Base-by-base conservation (phyloP, 2,888 invertebrate species). In the Trachelus tabidus region DNA sequence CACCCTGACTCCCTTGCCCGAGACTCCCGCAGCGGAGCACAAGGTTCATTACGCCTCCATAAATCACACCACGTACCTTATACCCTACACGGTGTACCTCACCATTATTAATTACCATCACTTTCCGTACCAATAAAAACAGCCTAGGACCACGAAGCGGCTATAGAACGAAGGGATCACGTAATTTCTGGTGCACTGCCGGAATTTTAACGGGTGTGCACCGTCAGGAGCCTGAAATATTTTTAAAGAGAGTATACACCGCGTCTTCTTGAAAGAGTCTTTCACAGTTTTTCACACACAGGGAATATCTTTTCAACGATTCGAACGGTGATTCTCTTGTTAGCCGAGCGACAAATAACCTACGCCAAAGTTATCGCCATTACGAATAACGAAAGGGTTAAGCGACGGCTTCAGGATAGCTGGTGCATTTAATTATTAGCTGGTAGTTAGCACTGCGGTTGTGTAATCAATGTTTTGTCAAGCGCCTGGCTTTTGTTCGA, bases 31-130 rank as follows among this genome's bases (percentile, higher is more conserved):
- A 56, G 56, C 81, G 78, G 82, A 76, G 85, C 85, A 82, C 86
- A 82, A 80, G 85, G 85, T 86, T 86, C 86, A 85, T 86, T 86
- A 86, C 84, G 82, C 80, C 78, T 77, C 79, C 84, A 86, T 86
- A 86, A 86, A 86, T 86, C 86, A 86, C 82, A 77, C 76, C 81
- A 80, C 78, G 80, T 80, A 81, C 81, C 81, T 78, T 81, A 82
- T 80, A 81, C 77, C 75, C 76, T 73, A 15, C 80, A 73, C 77
- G 77, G 79, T 78, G 77, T 75, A 76, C 78, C 73, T 81, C 80
- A 78, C 77, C 80, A 81, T 85, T 86, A 86, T 86, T 86, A 86
- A 86, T 86, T 86, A 86, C 83, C 79, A 80, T 73, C 79, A 79
- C 68, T 31, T 40, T 74, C 35, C 76, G 76, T 73, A 69, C 80